phyloP scores from a whole-genome alignment of 1,140 invertebrate genomes.

The Brachionus rubens region DNA sequence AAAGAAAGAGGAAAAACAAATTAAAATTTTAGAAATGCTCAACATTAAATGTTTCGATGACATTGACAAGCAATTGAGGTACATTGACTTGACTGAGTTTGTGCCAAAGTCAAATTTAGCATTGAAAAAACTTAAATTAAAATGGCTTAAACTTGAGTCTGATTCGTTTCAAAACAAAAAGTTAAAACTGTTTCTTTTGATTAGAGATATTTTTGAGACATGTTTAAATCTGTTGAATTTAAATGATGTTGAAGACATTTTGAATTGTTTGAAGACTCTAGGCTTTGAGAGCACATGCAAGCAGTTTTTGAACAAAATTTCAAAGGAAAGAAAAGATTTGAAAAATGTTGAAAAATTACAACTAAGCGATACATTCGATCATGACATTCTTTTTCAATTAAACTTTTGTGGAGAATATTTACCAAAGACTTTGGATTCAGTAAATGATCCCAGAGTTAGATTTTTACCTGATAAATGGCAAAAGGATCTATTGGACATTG shows the following conservation, averaged over 20 bases:
- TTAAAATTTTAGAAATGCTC: neutral
- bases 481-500: slow-evolving; percentile 14
- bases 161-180: neutral
- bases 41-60: neutral
- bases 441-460: neutral
- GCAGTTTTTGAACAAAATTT: neutral
- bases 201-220: neutral
- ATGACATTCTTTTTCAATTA: slow-evolving; percentile 13
- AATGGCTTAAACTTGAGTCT: slow-evolving; percentile 8
- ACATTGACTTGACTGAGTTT: neutral
- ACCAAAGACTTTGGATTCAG: neutral
- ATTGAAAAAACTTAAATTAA: neutral
- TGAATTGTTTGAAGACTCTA: neutral
- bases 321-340: neutral
- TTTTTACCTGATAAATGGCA: slow-evolving; percentile 21
- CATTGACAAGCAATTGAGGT: neutral
- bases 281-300: slow-evolving; percentile 11
- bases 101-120: neutral
- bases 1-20: neutral
- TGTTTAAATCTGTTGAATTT: neutral
- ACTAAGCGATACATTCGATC: neutral
- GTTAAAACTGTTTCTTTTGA: neutral
- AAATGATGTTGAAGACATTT: neutral
- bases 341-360: neutral
- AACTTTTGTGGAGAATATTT: slow-evolving; percentile 23